These are phyloP conservation scores for Neodiprion pinetum DNA, from an alignment of 1,140 invertebrate genomes.

Conservation along the genomic window DNA sequence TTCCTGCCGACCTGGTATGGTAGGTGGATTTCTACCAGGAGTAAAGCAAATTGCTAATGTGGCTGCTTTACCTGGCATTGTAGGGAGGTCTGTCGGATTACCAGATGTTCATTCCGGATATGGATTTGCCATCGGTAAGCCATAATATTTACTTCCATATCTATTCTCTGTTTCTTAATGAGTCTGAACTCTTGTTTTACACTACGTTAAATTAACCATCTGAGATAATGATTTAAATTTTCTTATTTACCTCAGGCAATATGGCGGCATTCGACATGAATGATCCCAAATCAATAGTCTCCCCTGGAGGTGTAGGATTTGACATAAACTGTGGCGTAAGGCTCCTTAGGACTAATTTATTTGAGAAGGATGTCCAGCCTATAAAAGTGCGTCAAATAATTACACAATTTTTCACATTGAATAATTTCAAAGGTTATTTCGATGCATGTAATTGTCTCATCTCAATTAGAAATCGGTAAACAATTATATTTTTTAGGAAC, in stretches of 20 bases:
- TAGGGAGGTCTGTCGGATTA: conserved; percentile 87
- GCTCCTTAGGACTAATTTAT: conserved; percentile 93
- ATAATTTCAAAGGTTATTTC: conserved; percentile 8
- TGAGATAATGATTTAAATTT: conserved; percentile 22
- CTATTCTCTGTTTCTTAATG: background rate
- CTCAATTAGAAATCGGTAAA: background rate
- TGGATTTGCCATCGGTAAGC: conserved; percentile 95
- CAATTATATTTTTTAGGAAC: conserved; percentile 72
- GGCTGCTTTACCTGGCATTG: conserved; percentile 97
- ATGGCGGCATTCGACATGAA: conserved; percentile 99
- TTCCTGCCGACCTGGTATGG: conserved; percentile 83
- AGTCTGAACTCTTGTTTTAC: conserved; percentile 10
- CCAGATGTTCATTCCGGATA: conserved; percentile 99
- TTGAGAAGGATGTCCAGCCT: conserved; percentile 93
- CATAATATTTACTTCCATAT: conserved; percentile 20
- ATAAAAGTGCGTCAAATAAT: conserved; percentile 73
- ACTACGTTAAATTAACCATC: conserved; percentile 7
- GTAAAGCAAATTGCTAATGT: conserved; percentile 99
- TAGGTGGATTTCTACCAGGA: conserved; percentile 97
- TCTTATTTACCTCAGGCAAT: conserved; percentile 75
- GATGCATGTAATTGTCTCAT: background rate
- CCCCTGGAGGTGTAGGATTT: conserved; percentile 98
- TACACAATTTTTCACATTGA: conserved; percentile 6
- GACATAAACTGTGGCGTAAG: conserved; percentile 99
- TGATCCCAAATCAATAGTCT: conserved; percentile 93